Percentiles rank a stretch among this genome's conserved stretches.
Evolutionary conservation across 2,888 invertebrate species (phyloP).

Genomic region (Drosophila mimetica): DNA sequence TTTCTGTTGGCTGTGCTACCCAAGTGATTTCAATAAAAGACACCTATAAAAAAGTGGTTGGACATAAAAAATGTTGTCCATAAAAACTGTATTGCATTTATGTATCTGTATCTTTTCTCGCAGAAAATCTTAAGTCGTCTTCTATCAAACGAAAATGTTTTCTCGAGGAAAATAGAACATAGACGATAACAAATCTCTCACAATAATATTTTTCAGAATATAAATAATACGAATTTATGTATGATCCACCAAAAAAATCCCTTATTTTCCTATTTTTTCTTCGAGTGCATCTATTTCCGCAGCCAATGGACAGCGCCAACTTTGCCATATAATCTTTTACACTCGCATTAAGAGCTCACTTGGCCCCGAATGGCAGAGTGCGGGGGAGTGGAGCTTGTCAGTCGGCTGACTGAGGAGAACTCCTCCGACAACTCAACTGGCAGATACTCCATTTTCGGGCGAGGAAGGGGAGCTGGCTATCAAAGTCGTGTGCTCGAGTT

Average conservation of each 20-base stretch:
- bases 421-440: conserved; percentile 35
- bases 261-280: too few relatives aligned
- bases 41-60: conserved; percentile 1
- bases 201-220: neutral
- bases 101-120: neutral
- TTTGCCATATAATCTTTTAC: conserved; percentile 77
- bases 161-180: neutral
- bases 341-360: conserved; percentile 72
- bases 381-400: conserved; percentile 25
- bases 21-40: conserved; percentile 9
- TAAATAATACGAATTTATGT: too few relatives aligned
- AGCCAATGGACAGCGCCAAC: conserved; percentile 63
- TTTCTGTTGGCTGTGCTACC: neutral
- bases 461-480: conserved; percentile 21
- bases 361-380: conserved; percentile 37
- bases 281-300: conserved; percentile 24
- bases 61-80: conserved; percentile 1
- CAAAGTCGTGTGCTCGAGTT: conserved; percentile 66
- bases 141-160: neutral
- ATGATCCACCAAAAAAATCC: too few relatives aligned
- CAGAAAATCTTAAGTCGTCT: too few relatives aligned
- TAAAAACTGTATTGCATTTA: neutral
- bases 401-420: conserved; percentile 27
- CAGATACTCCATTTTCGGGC: conserved; percentile 40
- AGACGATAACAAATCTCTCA: neutral